Conservation (phyloP, 1,140 invertebrate species). For the Drosophila pseudoobscura region DNA sequence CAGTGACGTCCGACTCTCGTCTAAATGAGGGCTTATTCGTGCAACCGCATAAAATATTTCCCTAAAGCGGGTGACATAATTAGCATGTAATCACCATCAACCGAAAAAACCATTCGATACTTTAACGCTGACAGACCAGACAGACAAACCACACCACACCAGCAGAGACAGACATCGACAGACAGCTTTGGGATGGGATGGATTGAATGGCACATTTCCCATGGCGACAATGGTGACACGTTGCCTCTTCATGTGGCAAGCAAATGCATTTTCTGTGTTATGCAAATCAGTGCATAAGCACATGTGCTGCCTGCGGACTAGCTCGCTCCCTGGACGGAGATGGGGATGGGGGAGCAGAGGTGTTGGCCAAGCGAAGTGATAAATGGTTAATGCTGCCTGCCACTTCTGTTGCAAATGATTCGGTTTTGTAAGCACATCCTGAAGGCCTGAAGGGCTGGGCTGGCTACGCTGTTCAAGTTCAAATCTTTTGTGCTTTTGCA, state of each 20-base stretch:
- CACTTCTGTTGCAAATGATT: constrained; percentile 8
- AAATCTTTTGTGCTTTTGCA: constrained; percentile 50
- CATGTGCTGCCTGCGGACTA: constrained; percentile 15
- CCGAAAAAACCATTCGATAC: constrained; percentile 59
- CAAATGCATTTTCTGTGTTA: constrained; percentile 58
- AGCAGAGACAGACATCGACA: no score
- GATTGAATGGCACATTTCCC: constrained; percentile 51
- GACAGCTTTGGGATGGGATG: background rate
- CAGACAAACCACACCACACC: no score
- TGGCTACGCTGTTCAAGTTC: constrained; percentile 25
- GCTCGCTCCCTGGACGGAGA: no score
- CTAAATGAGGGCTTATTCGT: background rate
- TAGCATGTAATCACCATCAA: constrained; percentile 51
- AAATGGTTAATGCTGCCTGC: constrained; percentile 19
- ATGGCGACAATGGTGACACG: constrained; percentile 53
- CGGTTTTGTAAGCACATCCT: constrained; percentile 6
- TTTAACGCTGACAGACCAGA: constrained; percentile 17
- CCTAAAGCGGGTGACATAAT: constrained; percentile 58
- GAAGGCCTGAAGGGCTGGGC: background rate
- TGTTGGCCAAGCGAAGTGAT: constrained; percentile 34
- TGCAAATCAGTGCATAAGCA: constrained; percentile 64
- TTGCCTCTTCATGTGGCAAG: constrained; percentile 51
- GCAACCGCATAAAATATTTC: constrained; percentile 1
- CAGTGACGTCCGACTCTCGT: constrained; percentile 12
- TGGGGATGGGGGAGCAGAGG: background rate